Base-by-base conservation (phyloP, 2,888 invertebrate species). In the Ceramica pisi region DNA sequence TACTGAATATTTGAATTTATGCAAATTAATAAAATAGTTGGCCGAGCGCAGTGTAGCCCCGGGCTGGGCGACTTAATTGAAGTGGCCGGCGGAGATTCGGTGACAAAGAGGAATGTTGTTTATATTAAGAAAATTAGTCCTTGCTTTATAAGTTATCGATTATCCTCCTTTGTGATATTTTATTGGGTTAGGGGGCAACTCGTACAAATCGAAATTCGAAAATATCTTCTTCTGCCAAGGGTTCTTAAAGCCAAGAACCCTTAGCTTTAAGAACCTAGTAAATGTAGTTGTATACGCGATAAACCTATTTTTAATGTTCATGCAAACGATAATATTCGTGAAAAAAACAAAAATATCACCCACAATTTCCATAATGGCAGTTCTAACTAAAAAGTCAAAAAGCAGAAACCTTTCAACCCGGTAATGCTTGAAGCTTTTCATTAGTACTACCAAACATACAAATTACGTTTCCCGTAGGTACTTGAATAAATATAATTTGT, bases 1-100 rank as follows among this genome's bases (percentile, higher is more conserved):
- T 86, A 68, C 83, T 70, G 81, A 75, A 83, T 81, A 86, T 81
- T 83, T 77, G 72, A 86, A 80, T 86, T 86, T 86, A 86, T 86
- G 84, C 71, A 84, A 79, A 86, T 84, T 84, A 84, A 74, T 86
- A 84, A 80, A 86, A 84, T 81, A 81, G 82, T 84, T 72, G 67
- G 56, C 60, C 31, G 67, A 78, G 84, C 72, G 66, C 67, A 41
- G 61, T 62, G 61, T 77, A 62, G 84, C 84, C 79, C 31, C 26
- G 50, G 67, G 86, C 70, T 79, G 51, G 64, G 60, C 73, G 76
- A 66, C 82, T 82, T 86, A 81, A 84, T 84, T 86, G 79, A 84
- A 86, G 69, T 78, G 73, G 67, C 78, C 71, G 64, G 41, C 67
- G 55, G 71, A 73, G 79, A 81, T 73, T 71, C 67, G 31, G 77